Evolutionary conservation across 2,797 vertebrate species (phyloP).

Genomic region (Eleutherodactylus coqui): DNA sequence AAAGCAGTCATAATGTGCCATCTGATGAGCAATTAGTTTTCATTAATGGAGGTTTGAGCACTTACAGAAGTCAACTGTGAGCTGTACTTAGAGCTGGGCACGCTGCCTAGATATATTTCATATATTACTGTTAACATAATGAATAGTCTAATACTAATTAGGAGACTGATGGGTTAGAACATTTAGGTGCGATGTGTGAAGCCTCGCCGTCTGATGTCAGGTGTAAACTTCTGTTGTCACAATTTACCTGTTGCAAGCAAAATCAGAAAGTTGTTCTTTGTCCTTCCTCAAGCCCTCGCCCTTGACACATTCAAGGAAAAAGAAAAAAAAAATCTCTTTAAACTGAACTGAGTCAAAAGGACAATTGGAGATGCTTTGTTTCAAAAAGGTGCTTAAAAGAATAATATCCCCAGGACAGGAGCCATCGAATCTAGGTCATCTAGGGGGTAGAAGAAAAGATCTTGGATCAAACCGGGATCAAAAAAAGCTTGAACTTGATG

Average conservation of each 20-base stretch:
- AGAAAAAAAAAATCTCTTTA: not conserved
- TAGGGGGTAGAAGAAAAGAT: no score
- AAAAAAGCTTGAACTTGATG: no score
- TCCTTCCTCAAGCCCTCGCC: not conserved
- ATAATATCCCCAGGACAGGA: not conserved
- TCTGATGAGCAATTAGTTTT: conserved; percentile 80
- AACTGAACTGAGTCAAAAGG: not conserved
- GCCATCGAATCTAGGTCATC: not conserved
- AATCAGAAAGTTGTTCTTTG: conserved; percentile 3
- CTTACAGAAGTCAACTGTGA: conserved; percentile 79
- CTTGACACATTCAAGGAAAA: not conserved
- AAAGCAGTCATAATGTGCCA: conserved; percentile 70
- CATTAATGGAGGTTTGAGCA: conserved; percentile 77
- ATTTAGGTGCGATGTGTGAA: conserved; percentile 72
- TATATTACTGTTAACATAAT: conserved; percentile 77
- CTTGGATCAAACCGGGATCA: no score
- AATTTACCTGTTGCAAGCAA: not conserved
- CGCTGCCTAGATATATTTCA: conserved; percentile 77
- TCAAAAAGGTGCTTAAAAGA: not conserved
- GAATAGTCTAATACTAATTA: conserved; percentile 76
- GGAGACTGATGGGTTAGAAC: conserved; percentile 76
- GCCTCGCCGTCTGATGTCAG: conserved; percentile 65
- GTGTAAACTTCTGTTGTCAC: conserved; percentile 61
- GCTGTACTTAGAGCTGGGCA: conserved; percentile 77
- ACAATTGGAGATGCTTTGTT: not conserved